phyloP scores from a whole-genome alignment of 2,888 invertebrate species.

The Ornithoptera priamus region DNA sequence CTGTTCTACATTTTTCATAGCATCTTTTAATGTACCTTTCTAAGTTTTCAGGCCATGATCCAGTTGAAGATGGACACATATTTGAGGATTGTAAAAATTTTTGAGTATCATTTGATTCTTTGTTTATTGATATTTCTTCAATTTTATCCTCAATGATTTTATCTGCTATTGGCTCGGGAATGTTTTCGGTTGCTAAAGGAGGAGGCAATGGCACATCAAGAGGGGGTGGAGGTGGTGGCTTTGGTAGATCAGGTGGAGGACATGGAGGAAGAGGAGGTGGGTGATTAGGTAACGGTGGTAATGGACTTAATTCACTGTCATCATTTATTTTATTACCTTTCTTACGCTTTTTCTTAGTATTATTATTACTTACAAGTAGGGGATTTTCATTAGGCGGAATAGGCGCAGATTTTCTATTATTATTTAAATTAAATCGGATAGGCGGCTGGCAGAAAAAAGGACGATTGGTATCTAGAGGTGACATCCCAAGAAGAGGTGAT shows the following conservation, averaged over 20 bases:
- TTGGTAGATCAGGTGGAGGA: slow-evolving; percentile 68
- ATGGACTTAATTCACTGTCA: slow-evolving; percentile 46
- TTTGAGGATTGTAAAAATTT: slow-evolving; percentile 60
- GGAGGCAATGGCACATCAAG: slow-evolving; percentile 69
- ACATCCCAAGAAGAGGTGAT: slow-evolving; percentile 67
- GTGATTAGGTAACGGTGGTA: slow-evolving; percentile 80
- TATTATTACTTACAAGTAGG: slow-evolving; percentile 62
- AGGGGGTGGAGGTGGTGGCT: slow-evolving; percentile 50
- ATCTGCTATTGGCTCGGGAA: slow-evolving; percentile 62
- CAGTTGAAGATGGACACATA: slow-evolving; percentile 63
- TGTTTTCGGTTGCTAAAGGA: slow-evolving; percentile 67
- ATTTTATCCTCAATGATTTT: slow-evolving; percentile 40
- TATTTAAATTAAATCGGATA: slow-evolving; percentile 73
- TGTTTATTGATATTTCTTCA: slow-evolving; percentile 46
- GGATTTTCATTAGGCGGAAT: slow-evolving; percentile 66
- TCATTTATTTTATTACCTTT: slow-evolving; percentile 82
- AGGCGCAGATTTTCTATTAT: slow-evolving; percentile 63
- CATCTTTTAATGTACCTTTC: slow-evolving; percentile 95
- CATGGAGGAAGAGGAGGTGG: slow-evolving; percentile 77
- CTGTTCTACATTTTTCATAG: slow-evolving; percentile 93
- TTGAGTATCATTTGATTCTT: slow-evolving; percentile 52
- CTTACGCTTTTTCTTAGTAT: slow-evolving; percentile 87
- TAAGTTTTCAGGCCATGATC: slow-evolving; percentile 88
- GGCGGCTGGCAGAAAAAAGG: slow-evolving; percentile 71
- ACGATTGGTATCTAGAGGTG: slow-evolving; percentile 65